These are phyloP conservation scores for Synergus gifuensis DNA, from an alignment of 2,888 invertebrate species.

Conservation along the genomic window DNA sequence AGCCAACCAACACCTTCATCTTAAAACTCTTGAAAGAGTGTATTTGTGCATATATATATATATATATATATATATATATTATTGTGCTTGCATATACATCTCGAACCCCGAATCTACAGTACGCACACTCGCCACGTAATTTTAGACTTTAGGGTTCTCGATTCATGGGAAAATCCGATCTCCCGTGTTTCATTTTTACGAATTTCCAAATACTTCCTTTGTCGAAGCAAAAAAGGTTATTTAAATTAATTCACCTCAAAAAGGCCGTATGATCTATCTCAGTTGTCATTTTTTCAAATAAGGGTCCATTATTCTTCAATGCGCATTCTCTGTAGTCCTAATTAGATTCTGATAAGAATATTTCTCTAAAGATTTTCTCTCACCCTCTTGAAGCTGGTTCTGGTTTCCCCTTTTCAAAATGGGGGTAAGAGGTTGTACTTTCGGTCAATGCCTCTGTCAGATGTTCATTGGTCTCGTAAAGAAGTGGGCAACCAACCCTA, in stretches of 20 bases:
- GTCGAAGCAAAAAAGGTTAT: not conserved
- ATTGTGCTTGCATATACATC: not conserved
- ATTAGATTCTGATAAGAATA: conserved; percentile 1
- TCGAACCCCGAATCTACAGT: not conserved
- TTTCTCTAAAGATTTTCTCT: conserved; percentile 7
- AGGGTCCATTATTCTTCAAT: not conserved
- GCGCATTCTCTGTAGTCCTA: not conserved
- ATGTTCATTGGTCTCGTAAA: conserved; percentile 57
- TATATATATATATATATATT: not conserved
- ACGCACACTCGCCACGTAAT: not conserved
- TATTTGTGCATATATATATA: not conserved
- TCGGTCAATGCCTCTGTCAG: conserved; percentile 70
- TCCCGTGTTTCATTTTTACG: not conserved
- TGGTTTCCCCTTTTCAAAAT: conserved; percentile 40
- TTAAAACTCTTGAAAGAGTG: conserved; percentile 20
- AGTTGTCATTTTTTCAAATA: not conserved
- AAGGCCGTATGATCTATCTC: not conserved
- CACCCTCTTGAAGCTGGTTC: conserved; percentile 14
- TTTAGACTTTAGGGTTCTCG: conserved; percentile 30
- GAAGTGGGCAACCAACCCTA: conserved; percentile 56
- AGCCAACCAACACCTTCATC: conserved; percentile 52
- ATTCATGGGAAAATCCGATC: conserved; percentile 12
- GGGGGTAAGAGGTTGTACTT: conserved; percentile 65
- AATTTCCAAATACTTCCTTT: not conserved
- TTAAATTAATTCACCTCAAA: not conserved